These are phyloP conservation scores for Sakesphorus luctuosus DNA, from an alignment of 2,113 vertebrate species.

Conservation along the genomic window DNA sequence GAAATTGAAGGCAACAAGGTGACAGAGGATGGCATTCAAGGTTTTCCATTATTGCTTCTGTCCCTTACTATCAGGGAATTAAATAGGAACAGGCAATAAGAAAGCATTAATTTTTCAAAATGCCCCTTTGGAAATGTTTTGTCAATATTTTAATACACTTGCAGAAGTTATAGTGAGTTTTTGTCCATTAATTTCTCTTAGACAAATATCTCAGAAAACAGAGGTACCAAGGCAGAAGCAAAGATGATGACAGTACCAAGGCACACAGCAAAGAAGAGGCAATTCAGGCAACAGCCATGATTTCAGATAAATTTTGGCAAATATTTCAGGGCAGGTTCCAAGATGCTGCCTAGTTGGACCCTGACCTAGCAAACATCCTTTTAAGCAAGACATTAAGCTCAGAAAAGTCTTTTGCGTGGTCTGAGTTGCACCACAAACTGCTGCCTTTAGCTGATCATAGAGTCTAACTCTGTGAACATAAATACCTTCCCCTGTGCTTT, in stretches of 20 bases:
- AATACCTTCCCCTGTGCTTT: background rate
- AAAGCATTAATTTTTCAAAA: background rate
- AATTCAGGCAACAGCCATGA: background rate
- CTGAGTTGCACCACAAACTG: background rate
- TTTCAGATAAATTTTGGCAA: background rate
- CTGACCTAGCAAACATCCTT: background rate
- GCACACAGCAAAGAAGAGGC: background rate
- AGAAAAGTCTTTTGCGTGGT: background rate
- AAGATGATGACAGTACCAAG: background rate
- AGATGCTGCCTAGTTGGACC: background rate
- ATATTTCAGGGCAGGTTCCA: background rate
- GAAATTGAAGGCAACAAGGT: background rate
- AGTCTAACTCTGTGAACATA: background rate
- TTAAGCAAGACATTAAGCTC: background rate
- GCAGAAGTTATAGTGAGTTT: background rate
- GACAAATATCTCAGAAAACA: background rate
- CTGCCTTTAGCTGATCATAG: background rate
- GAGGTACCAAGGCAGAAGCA: background rate
- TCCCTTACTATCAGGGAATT: background rate
- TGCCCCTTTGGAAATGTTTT: background rate
- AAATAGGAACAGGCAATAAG: background rate
- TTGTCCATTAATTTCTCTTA: background rate
- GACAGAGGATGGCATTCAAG: background rate
- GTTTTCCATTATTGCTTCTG: background rate
- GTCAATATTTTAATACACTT: background rate